Conservation (phyloP, 2,888 invertebrate species). For the Oxycera nigricornis region DNA sequence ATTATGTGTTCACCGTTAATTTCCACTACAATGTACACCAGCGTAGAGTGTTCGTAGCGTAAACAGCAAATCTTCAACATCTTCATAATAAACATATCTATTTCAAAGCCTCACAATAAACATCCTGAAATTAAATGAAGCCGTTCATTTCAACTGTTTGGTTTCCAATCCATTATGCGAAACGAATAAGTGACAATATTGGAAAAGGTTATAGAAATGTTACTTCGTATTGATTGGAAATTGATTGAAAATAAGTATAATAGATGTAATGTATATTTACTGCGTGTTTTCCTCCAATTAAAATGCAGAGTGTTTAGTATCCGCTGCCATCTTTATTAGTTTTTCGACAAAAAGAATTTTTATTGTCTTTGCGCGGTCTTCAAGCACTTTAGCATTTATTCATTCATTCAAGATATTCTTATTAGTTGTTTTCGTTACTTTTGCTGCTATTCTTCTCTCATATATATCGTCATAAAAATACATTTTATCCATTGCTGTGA, state of each 20-base stretch:
- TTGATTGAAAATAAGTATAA: neutral
- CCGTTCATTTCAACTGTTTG: neutral
- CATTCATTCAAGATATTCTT: neutral
- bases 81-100: too few relatives aligned
- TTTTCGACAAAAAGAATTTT: slow-evolving; percentile 40
- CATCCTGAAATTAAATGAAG: neutral
- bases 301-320: slow-evolving; percentile 41
- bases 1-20: too few relatives aligned
- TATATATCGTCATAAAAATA: too few relatives aligned
- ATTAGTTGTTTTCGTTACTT: neutral
- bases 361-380: slow-evolving; percentile 21
- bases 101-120: too few relatives aligned
- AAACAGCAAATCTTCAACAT: too few relatives aligned
- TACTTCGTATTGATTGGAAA: neutral
- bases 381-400: neutral
- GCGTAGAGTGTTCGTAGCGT: too few relatives aligned
- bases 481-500: too few relatives aligned
- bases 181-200: neutral
- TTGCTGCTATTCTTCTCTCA: too few relatives aligned
- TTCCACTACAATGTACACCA: too few relatives aligned
- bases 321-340: slow-evolving; percentile 41
- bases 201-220: neutral
- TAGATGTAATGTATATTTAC: neutral
- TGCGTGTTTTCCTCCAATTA: slow-evolving; percentile 23
- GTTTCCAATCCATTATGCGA: neutral